Evolutionary conservation across 2,888 invertebrate species (phyloP).

Genomic region (Penaeus monodon): DNA sequence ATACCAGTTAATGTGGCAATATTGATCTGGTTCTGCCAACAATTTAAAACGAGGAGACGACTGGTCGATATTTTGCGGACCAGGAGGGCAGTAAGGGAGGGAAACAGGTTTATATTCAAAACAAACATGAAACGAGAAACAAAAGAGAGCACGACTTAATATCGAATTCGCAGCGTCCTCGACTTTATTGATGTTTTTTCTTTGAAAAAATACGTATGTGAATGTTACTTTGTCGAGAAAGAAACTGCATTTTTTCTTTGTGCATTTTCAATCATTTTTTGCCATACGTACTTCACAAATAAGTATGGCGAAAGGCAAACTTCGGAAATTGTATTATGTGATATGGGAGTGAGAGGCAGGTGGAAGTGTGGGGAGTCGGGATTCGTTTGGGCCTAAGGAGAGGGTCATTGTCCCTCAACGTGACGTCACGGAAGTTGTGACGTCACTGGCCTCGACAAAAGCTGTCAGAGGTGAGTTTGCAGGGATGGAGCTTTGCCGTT

Average conservation of each 20-base stretch:
- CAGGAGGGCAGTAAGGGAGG: too few species aligned
- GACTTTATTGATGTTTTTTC: too few species aligned
- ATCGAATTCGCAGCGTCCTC: too few species aligned
- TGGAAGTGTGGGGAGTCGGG: neutral
- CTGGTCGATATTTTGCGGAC: constrained; percentile 2
- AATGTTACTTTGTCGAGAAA: too few species aligned
- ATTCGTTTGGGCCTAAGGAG: neutral
- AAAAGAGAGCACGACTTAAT: too few species aligned
- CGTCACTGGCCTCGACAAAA: constrained; percentile 31
- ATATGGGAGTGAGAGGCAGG: constrained; percentile 1
- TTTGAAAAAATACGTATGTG: too few species aligned
- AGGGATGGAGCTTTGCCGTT: neutral
- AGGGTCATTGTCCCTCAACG: constrained; percentile 49
- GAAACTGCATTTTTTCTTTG: too few species aligned
- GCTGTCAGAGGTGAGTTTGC: neutral
- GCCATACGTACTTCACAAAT: neutral
- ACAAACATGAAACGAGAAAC: too few species aligned
- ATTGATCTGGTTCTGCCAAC: constrained; percentile 3
- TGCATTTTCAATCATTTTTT: too few species aligned
- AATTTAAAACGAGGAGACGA: neutral
- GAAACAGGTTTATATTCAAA: too few species aligned
- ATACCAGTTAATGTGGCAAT: constrained; percentile 2
- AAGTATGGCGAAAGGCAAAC: neutral
- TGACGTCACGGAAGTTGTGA: constrained; percentile 35
- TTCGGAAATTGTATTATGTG: neutral